Percentiles rank a stretch among this genome's conserved stretches.
These are phyloP conservation scores for Heliconius nattereri DNA, from an alignment of 1,140 invertebrate species.

Conservation along the genomic window DNA sequence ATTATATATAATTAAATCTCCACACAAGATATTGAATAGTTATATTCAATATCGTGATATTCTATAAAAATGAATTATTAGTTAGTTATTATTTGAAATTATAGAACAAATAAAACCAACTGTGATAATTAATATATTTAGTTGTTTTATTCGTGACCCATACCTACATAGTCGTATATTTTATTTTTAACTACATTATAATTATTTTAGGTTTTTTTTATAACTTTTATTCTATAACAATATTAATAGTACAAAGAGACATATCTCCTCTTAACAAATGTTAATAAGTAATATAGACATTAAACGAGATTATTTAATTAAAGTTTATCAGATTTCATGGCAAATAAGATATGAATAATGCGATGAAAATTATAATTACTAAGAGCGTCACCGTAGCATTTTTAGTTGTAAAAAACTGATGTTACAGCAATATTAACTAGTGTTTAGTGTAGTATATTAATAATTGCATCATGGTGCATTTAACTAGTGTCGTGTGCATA, in stretches of 20 bases:
- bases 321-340: constrained; percentile 31
- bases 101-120: neutral
- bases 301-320: constrained; percentile 19
- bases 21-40: neutral
- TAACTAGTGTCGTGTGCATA: constrained; percentile 53
- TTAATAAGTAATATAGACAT: neutral
- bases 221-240: neutral
- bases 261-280: too few relatives aligned
- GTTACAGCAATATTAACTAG: neutral
- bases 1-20: neutral
- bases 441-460: neutral
- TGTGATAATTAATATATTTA: neutral
- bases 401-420: neutral
- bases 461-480: constrained; percentile 48
- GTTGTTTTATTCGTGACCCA: neutral
- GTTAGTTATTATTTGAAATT: neutral
- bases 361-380: neutral
- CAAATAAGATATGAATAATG: constrained; percentile 29
- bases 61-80: neutral
- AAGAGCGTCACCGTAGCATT: neutral
- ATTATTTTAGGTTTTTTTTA: neutral
- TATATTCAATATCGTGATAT: neutral
- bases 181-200: neutral
- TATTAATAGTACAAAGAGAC: too few relatives aligned
- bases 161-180: neutral